These are phyloP conservation scores for Eristalis arbustorum DNA, from an alignment of 2,888 invertebrate genomes.

Conservation along the genomic window DNA sequence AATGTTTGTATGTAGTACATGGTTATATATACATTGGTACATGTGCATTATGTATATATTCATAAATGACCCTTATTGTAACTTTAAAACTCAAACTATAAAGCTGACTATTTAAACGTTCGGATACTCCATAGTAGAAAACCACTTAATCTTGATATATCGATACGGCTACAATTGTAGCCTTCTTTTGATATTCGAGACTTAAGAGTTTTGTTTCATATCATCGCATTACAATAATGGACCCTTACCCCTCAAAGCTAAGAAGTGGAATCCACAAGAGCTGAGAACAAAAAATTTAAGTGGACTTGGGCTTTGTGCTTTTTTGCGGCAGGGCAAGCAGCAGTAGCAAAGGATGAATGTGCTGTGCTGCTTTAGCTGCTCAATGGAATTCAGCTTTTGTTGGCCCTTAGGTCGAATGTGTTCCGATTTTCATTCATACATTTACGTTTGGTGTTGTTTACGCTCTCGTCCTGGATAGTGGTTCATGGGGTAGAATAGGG, in stretches of 20 bases:
- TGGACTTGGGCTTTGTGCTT: constrained; percentile 40
- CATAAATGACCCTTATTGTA: no score
- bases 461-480: background rate
- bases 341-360: background rate
- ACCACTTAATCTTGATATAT: background rate
- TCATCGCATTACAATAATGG: background rate
- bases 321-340: background rate
- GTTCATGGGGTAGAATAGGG: background rate
- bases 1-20: background rate
- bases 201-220: background rate
- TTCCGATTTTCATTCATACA: constrained; percentile 34
- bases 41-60: no score
- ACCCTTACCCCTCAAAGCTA: constrained; percentile 41
- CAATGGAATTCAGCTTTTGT: constrained; percentile 11
- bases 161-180: background rate
- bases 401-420: background rate
- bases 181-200: no score
- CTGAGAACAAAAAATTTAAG: background rate
- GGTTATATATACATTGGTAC: background rate
- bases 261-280: background rate
- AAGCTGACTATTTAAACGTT: background rate
- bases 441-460: constrained; percentile 7
- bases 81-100: background rate
- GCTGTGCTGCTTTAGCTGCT: constrained; percentile 7
- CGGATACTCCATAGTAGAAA: background rate